These are phyloP conservation scores for Xanthia icteritia DNA, from an alignment of 2,888 invertebrate species.

Conservation along the genomic window DNA sequence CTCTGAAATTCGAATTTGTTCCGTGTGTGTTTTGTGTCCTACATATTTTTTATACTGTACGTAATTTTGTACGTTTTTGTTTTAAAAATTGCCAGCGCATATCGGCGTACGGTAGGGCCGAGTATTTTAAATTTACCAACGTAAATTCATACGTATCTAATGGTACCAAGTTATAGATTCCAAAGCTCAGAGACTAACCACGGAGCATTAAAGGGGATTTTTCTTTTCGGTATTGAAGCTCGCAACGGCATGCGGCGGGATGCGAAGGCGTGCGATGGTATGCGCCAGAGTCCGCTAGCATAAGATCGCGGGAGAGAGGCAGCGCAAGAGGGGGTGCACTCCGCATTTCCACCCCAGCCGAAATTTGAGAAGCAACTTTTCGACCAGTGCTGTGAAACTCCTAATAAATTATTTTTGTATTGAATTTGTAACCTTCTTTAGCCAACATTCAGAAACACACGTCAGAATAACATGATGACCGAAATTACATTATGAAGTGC, in stretches of 20 bases:
- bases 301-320: too few species aligned
- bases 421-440: too few species aligned
- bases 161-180: background rate
- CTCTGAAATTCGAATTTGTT: conserved; percentile 42
- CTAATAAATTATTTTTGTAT: too few species aligned
- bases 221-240: background rate
- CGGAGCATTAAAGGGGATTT: background rate
- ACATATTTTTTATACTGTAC: conserved; percentile 11
- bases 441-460: too few species aligned
- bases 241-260: background rate
- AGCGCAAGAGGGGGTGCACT: too few species aligned
- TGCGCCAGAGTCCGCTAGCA: too few species aligned
- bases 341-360: too few species aligned
- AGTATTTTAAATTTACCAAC: background rate
- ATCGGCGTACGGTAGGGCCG: background rate
- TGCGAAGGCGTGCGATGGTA: too few species aligned
- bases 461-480: too few species aligned
- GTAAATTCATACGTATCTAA: background rate
- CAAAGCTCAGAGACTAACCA: background rate
- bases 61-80: background rate
- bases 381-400: too few species aligned
- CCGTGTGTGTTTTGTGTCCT: conserved; percentile 24
- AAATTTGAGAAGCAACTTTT: too few species aligned
- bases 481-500: too few species aligned
- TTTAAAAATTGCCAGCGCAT: background rate